Evolutionary conservation across 2,888 invertebrate genomes (phyloP), one percentile per base, ranked within the genome.

Genomic region (Boloria euphrosyne): DNA sequence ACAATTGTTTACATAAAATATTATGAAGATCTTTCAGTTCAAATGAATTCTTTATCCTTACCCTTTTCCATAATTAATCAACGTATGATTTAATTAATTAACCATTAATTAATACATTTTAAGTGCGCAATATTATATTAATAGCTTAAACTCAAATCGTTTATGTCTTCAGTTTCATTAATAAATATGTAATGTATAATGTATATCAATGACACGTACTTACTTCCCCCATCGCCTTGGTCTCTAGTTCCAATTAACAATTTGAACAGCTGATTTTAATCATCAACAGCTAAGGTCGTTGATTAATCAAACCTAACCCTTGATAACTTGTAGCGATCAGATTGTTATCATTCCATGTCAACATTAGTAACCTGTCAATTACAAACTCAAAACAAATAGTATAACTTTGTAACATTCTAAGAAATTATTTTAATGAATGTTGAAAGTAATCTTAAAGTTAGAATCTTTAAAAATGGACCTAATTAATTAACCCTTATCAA

Each of bases 331-430:
- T 59, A 31, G 44, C 17, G 57, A 63, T 57, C 38, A 59, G 64
- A 65, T 65, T 22, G 52, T 65, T 58, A 65, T 65, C 64, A 38
- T n/a, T 46, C 27, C 51, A 51, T 65, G 58, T 65, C 58, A 59
- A 65, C 59, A 65, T 47, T 53, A 59, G 58, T 65, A 58, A 65
- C 59, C 64, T 65, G 64, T 65, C 64, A 65, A 65, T 65, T 65
- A 65, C 51, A 31, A 46, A n/a, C 51, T 47, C 46, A 27, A n/a
- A 59, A 65, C 51, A 52, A 65, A 58, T 58, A 65, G 53, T 16
- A 31, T 57, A 38, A 64, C n/a, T 51, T 65, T 47, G 31, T 46
- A 18, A 65, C 52, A 52, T 65, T 58, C 52, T 65, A 47, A 22
- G 31, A 65, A 47, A 52, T 17, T 27, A 14, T 1, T 58, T 58